These are phyloP conservation scores for Callocephalon fimbriatum DNA, from an alignment of 2,113 vertebrate species.

Conservation along the genomic window DNA sequence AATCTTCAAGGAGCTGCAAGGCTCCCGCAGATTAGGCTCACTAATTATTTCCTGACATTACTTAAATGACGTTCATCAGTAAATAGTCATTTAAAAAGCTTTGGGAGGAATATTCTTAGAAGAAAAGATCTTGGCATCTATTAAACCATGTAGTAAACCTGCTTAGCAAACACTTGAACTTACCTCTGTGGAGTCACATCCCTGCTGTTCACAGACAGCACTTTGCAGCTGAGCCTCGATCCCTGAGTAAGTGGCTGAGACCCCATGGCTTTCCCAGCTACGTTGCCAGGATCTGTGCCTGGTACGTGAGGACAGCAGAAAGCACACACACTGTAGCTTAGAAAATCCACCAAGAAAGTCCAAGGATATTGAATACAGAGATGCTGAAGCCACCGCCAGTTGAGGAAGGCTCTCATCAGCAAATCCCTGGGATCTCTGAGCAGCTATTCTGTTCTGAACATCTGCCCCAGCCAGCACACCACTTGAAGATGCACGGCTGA, in stretches of 20 bases:
- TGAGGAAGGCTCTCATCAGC: not conserved
- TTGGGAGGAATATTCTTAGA: not conserved
- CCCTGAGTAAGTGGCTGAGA: not conserved
- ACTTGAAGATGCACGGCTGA: not conserved
- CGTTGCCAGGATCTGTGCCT: not conserved
- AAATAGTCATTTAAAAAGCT: not conserved
- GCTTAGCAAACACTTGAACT: not conserved
- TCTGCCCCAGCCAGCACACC: not conserved
- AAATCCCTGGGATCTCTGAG: not conserved
- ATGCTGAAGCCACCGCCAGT: not conserved
- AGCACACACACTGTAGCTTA: not conserved
- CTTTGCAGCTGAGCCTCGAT: not conserved
- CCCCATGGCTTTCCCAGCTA: not conserved
- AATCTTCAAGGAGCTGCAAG: not conserved
- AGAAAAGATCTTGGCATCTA: not conserved
- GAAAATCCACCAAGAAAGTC: not conserved
- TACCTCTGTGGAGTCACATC: not conserved
- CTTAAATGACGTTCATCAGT: not conserved
- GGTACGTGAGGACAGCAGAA: not conserved
- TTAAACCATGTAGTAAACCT: not conserved
- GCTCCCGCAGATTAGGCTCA: not conserved
- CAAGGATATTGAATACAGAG: not conserved
- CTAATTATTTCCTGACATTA: not conserved
- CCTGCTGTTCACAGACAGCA: not conserved
- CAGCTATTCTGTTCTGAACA: not conserved